Percentiles rank a stretch among this genome's conserved stretches.
phyloP scores from a whole-genome alignment of 1,140 invertebrate species.

The Papilio polyxenes region DNA sequence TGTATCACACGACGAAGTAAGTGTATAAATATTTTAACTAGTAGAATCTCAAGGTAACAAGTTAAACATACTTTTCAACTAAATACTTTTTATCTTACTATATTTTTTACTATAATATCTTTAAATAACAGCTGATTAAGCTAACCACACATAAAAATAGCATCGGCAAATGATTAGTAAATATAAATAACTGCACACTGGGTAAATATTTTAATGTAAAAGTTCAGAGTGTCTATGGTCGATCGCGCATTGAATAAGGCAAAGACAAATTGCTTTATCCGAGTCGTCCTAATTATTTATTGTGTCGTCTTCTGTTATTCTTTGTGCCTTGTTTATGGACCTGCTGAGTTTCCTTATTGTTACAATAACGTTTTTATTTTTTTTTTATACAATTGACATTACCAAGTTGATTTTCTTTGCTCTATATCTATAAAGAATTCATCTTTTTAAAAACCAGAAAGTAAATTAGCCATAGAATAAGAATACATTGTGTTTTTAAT shows the following conservation, averaged over 20 bases:
- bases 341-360: slow-evolving; percentile 2
- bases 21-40: no score
- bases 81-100: no score
- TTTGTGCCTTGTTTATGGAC: not conserved
- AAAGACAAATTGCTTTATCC: slow-evolving; percentile 22
- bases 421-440: not conserved
- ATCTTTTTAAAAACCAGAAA: not conserved
- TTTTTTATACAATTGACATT: slow-evolving; percentile 2
- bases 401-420: not conserved
- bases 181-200: no score
- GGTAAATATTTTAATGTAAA: not conserved
- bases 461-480: no score
- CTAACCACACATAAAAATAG: no score
- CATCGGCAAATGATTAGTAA: no score
- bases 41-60: no score
- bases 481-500: not conserved
- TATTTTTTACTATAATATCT: no score
- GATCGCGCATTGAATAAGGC: not conserved
- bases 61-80: no score
- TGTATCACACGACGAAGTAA: no score
- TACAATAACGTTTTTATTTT: slow-evolving; percentile 1
- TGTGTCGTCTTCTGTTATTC: slow-evolving; percentile 13
- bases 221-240: not conserved
- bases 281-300: slow-evolving; percentile 17
- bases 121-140: no score